Evolutionary conservation across 2,888 invertebrate genomes (phyloP), one percentile per base, ranked within the genome.

Genomic region (Drosophila setosimentum): DNA sequence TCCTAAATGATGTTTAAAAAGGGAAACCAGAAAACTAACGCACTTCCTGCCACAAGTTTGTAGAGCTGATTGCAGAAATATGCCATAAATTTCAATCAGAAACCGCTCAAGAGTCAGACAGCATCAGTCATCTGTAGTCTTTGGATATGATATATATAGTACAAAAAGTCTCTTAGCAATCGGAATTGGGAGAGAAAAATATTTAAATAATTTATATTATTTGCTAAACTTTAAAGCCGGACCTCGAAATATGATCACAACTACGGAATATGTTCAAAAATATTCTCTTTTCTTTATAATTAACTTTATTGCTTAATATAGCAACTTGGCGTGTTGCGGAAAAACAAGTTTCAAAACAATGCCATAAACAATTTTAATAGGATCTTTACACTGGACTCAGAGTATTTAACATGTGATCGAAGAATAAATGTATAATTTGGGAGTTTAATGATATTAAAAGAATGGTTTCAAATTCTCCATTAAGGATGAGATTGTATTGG

Each of bases 11-110:
- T 37, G 18, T 37, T 24, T 21, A 57, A 37, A 8, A 29, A 5
- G 29, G 13, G 37, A 29, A 11, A 16, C n/a, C n/a, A 29, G 5
- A 8, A n/a, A 57, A 16, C 3, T 29, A 3, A 2, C 11, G n/a
- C 49, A 18, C 0, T 54, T 54, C 35, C 27, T 37, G 37, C 3
- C 3, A 11, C 57, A 21, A 40, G 6, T 42, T 21, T 2, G 30
- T 40, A n/a, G 30, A 21, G 4, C 21, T 7, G 21, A 57, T 40
- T 57, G 37, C n/a, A n/a, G 13, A 21, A 21, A 6, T 7, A 27
- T 42, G 57, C 16, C 7, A 37, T 55, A 29, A n/a, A 37, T 55
- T 27, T n/a, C 29, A 27, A 29, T 37, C n/a, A 55, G 27, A 37
- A 37, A 35, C 13, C 13, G 8, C 35, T 27, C 1, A n/a, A 29